These are phyloP conservation scores for Sturnus vulgaris DNA, from an alignment of 2,113 vertebrate genomes.

Conservation along the genomic window DNA sequence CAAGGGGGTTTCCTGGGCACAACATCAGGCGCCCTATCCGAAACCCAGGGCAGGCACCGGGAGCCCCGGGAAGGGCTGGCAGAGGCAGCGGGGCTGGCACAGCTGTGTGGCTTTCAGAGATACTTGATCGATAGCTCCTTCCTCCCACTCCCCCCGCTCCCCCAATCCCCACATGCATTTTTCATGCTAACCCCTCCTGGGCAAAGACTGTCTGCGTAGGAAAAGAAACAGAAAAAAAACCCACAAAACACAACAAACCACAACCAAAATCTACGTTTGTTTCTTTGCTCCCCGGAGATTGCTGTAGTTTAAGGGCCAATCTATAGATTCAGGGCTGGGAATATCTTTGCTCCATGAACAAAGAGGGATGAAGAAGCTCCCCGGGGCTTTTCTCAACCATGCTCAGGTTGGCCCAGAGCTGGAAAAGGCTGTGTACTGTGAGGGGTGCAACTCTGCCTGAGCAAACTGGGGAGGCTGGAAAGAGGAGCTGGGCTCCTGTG, in stretches of 20 bases:
- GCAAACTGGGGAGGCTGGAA: background rate
- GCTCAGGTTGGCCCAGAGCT: slow-evolving; percentile 8
- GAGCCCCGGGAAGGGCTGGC: background rate
- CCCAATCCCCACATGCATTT: slow-evolving; percentile 69
- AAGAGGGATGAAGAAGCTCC: slow-evolving; percentile 43
- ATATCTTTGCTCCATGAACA: slow-evolving; percentile 55
- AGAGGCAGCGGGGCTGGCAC: slow-evolving; percentile 52
- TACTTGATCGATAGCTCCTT: slow-evolving; percentile 75
- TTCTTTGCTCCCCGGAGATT: slow-evolving; percentile 32
- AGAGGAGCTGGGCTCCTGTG: background rate
- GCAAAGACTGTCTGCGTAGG: slow-evolving; percentile 47
- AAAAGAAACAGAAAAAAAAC: slow-evolving; percentile 5
- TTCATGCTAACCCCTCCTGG: slow-evolving; percentile 68
- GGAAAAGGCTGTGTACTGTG: background rate
- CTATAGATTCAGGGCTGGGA: slow-evolving; percentile 64
- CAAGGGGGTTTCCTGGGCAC: background rate
- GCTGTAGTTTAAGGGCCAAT: slow-evolving; percentile 66
- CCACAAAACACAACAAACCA: slow-evolving; percentile 11
- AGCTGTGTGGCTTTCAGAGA: slow-evolving; percentile 78
- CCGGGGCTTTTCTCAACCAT: background rate
- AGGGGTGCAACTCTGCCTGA: background rate
- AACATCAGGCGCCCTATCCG: accelerated
- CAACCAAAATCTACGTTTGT: slow-evolving; percentile 52
- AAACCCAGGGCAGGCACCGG: accelerated
- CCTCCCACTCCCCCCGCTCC: slow-evolving; percentile 46